Percentiles rank a stretch among this genome's conserved stretches.
phyloP scores from a whole-genome alignment of 64 coral and sea anemone species.

The Platygyra sinensis region DNA sequence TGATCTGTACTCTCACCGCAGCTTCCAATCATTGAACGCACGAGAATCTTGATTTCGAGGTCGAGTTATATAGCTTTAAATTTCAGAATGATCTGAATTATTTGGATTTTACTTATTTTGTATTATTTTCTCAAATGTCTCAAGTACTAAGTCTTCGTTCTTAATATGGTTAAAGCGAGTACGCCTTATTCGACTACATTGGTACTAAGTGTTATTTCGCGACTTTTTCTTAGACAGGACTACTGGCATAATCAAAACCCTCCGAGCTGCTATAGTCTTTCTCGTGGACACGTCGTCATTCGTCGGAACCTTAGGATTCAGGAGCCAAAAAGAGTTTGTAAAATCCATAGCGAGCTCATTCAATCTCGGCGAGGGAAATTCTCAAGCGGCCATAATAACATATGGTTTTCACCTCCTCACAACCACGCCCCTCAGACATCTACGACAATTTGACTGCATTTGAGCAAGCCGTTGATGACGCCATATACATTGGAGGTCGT shows the following conservation, averaged over 20 bases:
- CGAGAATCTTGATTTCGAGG: too few species aligned
- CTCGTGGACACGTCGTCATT: conserved; percentile 74
- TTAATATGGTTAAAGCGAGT: neutral
- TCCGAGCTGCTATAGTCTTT: conserved; percentile 63
- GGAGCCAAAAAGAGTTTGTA: conserved; percentile 50
- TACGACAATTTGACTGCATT: neutral
- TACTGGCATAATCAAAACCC: neutral
- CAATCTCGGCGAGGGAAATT: conserved; percentile 40
- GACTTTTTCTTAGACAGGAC: neutral
- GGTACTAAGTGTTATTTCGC: neutral
- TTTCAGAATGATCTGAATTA: too few species aligned
- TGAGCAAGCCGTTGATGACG: conserved; percentile 17
- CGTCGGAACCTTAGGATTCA: conserved; percentile 29
- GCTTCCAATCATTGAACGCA: too few species aligned
- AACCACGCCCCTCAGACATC: neutral
- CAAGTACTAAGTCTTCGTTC: neutral
- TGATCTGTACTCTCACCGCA: too few species aligned
- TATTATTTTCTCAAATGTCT: neutral
- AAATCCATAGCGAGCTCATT: conserved; percentile 42
- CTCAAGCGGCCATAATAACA: conserved; percentile 50
- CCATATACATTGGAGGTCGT: conserved; percentile 28
- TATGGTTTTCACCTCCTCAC: neutral
- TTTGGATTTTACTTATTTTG: neutral
- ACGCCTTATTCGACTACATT: neutral
- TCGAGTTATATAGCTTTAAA: too few species aligned